A percentile compares a stretch with the other conserved stretches of the same genome.
Conservation (phyloP, 2,797 vertebrate genomes). For the Rhincodon typus region DNA sequence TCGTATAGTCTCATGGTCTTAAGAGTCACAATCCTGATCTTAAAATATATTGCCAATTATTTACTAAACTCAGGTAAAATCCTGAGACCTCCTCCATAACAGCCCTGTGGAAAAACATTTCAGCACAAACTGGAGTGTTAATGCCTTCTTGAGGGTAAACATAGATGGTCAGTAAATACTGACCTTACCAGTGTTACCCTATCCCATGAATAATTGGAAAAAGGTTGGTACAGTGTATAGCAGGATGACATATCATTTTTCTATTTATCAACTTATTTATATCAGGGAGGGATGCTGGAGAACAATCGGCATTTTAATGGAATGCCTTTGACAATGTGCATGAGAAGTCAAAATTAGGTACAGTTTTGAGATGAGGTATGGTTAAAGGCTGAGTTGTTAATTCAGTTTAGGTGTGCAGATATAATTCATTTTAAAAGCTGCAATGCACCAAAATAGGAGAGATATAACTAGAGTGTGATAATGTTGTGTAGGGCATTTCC, state of each 20-base stretch:
- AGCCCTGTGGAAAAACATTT: background rate
- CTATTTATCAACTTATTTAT: background rate
- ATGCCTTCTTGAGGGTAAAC: background rate
- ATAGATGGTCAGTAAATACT: background rate
- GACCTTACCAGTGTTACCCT: background rate
- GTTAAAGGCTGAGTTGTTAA: background rate
- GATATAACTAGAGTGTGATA: background rate
- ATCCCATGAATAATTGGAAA: background rate
- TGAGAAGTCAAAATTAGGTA: background rate
- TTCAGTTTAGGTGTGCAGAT: background rate
- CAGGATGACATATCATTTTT: background rate
- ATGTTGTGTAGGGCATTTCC: background rate
- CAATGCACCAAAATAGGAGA: background rate
- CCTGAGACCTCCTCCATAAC: background rate
- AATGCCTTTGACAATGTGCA: background rate
- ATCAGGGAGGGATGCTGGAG: background rate
- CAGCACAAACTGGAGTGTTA: background rate
- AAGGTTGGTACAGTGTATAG: background rate
- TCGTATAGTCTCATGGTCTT: no score
- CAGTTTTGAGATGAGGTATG: background rate
- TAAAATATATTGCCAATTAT: no score
- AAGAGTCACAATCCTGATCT: no score
- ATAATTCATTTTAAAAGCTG: slow-evolving; percentile 3
- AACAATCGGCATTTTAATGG: background rate
- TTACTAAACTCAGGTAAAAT: no score